Conservation (phyloP, 2,888 invertebrate species). For the Agrochola lychnidis region DNA sequence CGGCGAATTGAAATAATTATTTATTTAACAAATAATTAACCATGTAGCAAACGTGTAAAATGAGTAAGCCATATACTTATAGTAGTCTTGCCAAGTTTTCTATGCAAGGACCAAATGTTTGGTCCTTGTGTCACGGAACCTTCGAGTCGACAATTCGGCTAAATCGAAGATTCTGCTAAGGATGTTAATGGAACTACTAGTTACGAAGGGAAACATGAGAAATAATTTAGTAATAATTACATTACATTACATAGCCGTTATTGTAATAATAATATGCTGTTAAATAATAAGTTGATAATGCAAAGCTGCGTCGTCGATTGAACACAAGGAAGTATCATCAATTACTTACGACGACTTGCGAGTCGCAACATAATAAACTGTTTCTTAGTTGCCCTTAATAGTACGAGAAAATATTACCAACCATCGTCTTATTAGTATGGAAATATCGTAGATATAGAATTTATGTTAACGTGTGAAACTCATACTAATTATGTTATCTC, state of each 20-base stretch:
- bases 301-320: background rate
- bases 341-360: slow-evolving; percentile 2
- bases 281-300: slow-evolving; percentile 8
- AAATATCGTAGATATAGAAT: slow-evolving; percentile 45
- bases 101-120: background rate
- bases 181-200: background rate
- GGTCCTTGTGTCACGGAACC: background rate
- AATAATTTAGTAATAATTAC: background rate
- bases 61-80: background rate
- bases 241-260: too few species aligned
- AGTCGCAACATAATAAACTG: slow-evolving; percentile 32
- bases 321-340: slow-evolving; percentile 42
- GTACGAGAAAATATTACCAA: slow-evolving; percentile 37
- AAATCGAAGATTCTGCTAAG: background rate
- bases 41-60: background rate
- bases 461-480: slow-evolving; percentile 43
- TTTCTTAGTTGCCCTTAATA: slow-evolving; percentile 35
- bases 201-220: background rate
- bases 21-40: too few species aligned
- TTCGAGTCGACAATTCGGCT: background rate
- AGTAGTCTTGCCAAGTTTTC: background rate
- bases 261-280: too few species aligned
- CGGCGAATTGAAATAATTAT: background rate
- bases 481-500: slow-evolving; percentile 48
- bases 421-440: slow-evolving; percentile 30